Evolutionary conservation across 2,797 vertebrate species (phyloP).

Genomic region (Paratrypauchen microcephalus): DNA sequence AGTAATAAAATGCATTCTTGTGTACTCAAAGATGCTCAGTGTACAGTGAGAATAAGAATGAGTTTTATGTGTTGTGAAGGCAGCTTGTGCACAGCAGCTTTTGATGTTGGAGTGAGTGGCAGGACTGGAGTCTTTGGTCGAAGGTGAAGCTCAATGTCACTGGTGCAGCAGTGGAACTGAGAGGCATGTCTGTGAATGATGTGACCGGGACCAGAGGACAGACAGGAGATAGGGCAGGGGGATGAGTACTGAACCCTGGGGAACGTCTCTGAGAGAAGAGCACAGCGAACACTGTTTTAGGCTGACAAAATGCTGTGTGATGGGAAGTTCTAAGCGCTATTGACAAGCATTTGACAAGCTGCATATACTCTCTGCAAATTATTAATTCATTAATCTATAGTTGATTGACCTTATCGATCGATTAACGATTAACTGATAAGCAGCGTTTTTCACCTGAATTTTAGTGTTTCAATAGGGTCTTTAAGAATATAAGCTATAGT

Average conservation of each 20-base stretch:
- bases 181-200: slow-evolving; percentile 2
- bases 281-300: neutral
- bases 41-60: neutral
- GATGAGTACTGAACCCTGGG: slow-evolving; percentile 4
- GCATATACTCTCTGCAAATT: no score
- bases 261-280: neutral
- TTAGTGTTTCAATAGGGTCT: no score
- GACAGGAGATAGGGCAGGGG: neutral
- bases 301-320: no score
- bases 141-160: slow-evolving; percentile 11
- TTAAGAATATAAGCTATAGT: no score
- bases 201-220: neutral
- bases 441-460: no score
- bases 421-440: no score
- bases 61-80: neutral
- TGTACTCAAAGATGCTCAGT: neutral
- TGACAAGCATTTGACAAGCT: neutral
- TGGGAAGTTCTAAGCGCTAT: neutral
- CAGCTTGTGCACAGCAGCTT: neutral
- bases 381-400: no score
- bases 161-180: neutral
- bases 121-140: slow-evolving; percentile 4
- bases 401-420: no score
- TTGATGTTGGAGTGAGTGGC: neutral
- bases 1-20: neutral